Percentiles rank a stretch among this genome's conserved stretches.
Conservation (phyloP, 2,113 vertebrate species). For the Diadophis punctatus region DNA sequence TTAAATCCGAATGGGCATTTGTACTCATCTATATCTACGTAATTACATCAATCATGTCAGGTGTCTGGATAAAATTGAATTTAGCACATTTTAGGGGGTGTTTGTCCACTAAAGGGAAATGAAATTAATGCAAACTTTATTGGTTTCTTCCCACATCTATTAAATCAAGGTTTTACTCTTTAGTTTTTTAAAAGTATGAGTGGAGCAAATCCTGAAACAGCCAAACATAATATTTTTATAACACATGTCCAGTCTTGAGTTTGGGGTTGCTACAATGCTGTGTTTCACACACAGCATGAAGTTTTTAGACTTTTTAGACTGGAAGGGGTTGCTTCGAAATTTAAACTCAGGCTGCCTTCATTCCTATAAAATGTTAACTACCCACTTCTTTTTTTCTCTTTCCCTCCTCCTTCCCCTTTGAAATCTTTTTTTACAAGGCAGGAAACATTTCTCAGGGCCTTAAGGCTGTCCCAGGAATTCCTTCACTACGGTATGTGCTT, state of each 20-base stretch:
- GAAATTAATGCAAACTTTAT: background rate
- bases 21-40: background rate
- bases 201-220: background rate
- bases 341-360: background rate
- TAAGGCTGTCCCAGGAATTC: slow-evolving; percentile 86
- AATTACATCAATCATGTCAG: background rate
- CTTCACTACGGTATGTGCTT: slow-evolving; percentile 78
- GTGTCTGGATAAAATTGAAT: background rate
- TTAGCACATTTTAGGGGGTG: background rate
- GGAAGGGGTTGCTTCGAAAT: background rate
- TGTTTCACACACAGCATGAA: background rate
- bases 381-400: background rate
- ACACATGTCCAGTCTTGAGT: background rate
- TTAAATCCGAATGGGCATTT: background rate
- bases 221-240: background rate
- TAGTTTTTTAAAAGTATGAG: background rate
- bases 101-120: background rate
- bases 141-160: background rate
- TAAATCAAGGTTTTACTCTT: background rate
- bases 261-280: background rate
- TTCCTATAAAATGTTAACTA: background rate
- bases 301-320: background rate
- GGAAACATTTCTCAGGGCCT: slow-evolving; percentile 85
- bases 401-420: background rate
- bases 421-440: slow-evolving; percentile 65